These are phyloP conservation scores for Stenodera caucasica DNA, from an alignment of 2,888 invertebrate species.

Conservation along the genomic window DNA sequence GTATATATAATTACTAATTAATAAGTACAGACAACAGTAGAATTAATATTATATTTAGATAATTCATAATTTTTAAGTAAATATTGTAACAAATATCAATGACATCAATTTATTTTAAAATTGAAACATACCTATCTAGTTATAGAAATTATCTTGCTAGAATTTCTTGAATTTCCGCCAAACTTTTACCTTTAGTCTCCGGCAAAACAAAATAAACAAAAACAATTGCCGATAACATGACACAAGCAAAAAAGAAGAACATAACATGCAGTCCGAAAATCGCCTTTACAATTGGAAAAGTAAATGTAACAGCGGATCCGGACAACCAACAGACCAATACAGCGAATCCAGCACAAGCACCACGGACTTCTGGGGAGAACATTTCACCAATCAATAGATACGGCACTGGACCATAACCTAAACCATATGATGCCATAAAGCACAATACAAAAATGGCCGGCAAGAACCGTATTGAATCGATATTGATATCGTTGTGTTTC, in stretches of 20 bases:
- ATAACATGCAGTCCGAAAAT: conserved; percentile 65
- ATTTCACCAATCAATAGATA: conserved; percentile 86
- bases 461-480: conserved; percentile 17
- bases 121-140: background rate
- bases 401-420: conserved; percentile 86
- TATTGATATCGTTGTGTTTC: conserved; percentile 13
- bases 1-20: too few species aligned
- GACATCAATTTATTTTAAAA: background rate
- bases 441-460: conserved; percentile 19
- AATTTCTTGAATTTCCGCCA: conserved; percentile 20
- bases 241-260: conserved; percentile 74
- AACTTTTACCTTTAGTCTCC: too few species aligned
- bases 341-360: conserved; percentile 74
- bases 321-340: conserved; percentile 82
- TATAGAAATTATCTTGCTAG: conserved; percentile 1
- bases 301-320: conserved; percentile 78
- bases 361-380: conserved; percentile 78
- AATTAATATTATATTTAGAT: too few species aligned
- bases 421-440: conserved; percentile 17
- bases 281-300: conserved; percentile 63
- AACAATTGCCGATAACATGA: conserved; percentile 66
- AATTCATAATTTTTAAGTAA: too few species aligned
- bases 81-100: too few species aligned
- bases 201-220: conserved; percentile 58
- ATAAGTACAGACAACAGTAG: too few species aligned